Evolutionary conservation across 2,113 vertebrate genomes (phyloP), one percentile per base, ranked within the genome.

Genomic region (Tachycineta bicolor): DNA sequence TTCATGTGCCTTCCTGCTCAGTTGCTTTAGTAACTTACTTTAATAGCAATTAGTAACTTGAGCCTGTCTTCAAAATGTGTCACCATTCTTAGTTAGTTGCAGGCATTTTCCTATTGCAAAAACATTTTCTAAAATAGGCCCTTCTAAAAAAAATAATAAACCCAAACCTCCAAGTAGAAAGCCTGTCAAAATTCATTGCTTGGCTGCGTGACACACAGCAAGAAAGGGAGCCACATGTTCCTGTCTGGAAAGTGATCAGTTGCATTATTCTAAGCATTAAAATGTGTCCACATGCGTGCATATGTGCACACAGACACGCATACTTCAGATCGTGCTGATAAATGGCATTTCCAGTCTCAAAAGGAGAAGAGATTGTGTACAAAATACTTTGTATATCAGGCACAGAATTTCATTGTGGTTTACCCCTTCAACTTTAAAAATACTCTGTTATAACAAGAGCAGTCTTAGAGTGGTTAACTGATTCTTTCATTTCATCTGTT

Each of bases 191-290:
- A 91, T 94, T 95, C 83, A 91, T 74, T 84, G 80, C 91, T 91
- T 92, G 83, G 80, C 94, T 92, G 89, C n/a, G 9, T 94, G 91
- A 96, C 83, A 89, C 80, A 23, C 80, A 92, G 73, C 44, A 82
- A 94, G 96, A 75, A 94, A 97, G 91, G 80, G 73, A 95, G 93
- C 93, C 96, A 96, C 89, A 87, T 95, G 94, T 95, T 94, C 60
- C 86, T 83, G 69, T 49, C 89, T 96, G 96, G 95, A 95, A 97
- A 97, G 91, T 91, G 89, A 96, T 96, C 94, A 97, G 89, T 94
- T 95, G 67, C 76, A 71, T 94, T 95, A 90, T 81, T 94, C 83
- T 84, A 75, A 91, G 89, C 62, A 78, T 82, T 84, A 75, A 95
- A 94, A 90, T 92, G 89, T 81, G 64, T 90, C 86, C 14, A n/a